phyloP scores from a whole-genome alignment of 2,888 invertebrate genomes.

The Opisthograptis luteolata region DNA sequence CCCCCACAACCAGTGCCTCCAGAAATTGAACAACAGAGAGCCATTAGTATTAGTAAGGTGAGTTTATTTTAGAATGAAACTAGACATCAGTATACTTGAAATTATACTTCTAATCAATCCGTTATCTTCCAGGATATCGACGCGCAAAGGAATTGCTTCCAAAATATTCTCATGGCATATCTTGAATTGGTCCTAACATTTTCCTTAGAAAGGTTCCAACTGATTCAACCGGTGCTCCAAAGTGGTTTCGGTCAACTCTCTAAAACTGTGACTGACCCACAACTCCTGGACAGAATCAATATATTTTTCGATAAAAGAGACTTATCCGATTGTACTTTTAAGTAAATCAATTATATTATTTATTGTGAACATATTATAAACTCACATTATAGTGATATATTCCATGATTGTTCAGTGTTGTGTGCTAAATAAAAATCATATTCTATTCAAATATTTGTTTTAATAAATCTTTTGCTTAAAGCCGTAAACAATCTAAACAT shows the following conservation, averaged over 20 bases:
- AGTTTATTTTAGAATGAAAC: slow-evolving; percentile 29
- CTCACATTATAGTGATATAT: slow-evolving; percentile 62
- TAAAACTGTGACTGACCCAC: slow-evolving; percentile 76
- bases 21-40: slow-evolving; percentile 93
- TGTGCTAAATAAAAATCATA: slow-evolving; percentile 70
- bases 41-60: slow-evolving; percentile 92
- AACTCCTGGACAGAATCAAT: slow-evolving; percentile 79
- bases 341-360: slow-evolving; percentile 73
- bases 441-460: slow-evolving; percentile 55
- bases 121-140: slow-evolving; percentile 88
- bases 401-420: slow-evolving; percentile 72
- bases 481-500: slow-evolving; percentile 52
- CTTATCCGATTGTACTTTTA: slow-evolving; percentile 71
- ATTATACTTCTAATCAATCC: slow-evolving; percentile 1
- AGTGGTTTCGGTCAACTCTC: slow-evolving; percentile 73
- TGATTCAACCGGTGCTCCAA: slow-evolving; percentile 74
- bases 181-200: slow-evolving; percentile 90
- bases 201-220: slow-evolving; percentile 84
- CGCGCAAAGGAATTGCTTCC: slow-evolving; percentile 92
- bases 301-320: slow-evolving; percentile 82
- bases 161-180: slow-evolving; percentile 93
- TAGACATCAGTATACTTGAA: not conserved
- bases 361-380: slow-evolving; percentile 61
- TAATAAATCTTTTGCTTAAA: slow-evolving; percentile 59
- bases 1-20: slow-evolving; percentile 90